Conservation (phyloP, 2,888 invertebrate genomes). For the Nemoura dubitans region DNA sequence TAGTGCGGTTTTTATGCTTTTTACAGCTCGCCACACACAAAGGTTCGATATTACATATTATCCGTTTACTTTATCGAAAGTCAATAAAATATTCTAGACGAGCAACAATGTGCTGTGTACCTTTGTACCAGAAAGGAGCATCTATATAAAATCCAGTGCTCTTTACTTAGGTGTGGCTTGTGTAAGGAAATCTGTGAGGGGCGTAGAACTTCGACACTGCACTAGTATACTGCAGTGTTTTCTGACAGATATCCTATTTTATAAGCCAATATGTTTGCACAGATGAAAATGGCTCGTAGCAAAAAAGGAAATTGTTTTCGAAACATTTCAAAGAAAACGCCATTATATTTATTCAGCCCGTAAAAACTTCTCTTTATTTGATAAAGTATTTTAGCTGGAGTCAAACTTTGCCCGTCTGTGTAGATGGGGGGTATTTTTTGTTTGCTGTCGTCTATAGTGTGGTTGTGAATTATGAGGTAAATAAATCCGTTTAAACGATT, state of each 20-base stretch:
- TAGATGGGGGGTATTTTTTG: not conserved
- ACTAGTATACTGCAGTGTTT: not conserved
- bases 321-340: not conserved
- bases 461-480: too few relatives aligned
- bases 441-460: too few relatives aligned
- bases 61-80: not conserved
- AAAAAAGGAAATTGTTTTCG: not conserved
- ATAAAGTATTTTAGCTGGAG: not conserved
- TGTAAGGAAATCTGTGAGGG: not conserved
- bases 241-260: not conserved
- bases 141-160: not conserved
- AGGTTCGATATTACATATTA: not conserved
- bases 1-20: too few relatives aligned
- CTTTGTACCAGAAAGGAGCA: not conserved
- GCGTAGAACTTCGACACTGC: not conserved
- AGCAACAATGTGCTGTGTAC: not conserved
- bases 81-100: not conserved
- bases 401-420: not conserved
- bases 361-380: not conserved
- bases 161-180: not conserved
- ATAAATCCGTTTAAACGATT: too few relatives aligned
- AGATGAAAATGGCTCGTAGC: slow-evolving; percentile 1
- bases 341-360: not conserved
- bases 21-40: not conserved
- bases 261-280: not conserved